A percentile compares a stretch with the other conserved stretches of the same genome.
phyloP scores from a whole-genome alignment of 2,797 vertebrate species.

The Sebastes paucispinis region DNA sequence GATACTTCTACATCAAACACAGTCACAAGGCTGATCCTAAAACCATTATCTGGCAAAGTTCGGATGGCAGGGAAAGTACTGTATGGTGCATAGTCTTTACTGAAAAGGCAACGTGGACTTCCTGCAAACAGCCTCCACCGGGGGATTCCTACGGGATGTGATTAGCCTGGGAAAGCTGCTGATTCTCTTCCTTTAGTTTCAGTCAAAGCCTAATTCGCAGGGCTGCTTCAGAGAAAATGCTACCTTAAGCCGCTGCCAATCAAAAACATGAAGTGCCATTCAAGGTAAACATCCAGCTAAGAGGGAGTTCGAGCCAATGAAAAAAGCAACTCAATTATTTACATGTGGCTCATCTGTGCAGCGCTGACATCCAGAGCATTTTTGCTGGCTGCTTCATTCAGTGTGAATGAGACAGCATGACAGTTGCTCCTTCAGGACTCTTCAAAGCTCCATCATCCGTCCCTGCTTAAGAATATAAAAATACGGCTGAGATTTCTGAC shows the following conservation, averaged over 20 bases:
- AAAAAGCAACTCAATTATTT: slow-evolving; percentile 33
- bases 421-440: slow-evolving; percentile 25
- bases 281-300: slow-evolving; percentile 41
- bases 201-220: slow-evolving; percentile 22
- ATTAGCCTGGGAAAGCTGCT: slow-evolving; percentile 36
- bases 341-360: slow-evolving; percentile 16
- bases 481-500: slow-evolving; percentile 23
- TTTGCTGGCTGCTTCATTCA: slow-evolving; percentile 16
- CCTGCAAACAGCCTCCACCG: slow-evolving; percentile 20
- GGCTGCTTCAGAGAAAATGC: slow-evolving; percentile 29
- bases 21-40: slow-evolving; percentile 67
- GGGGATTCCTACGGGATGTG: slow-evolving; percentile 23
- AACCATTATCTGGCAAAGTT: slow-evolving; percentile 74
- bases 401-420: background rate
- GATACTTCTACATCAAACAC: slow-evolving; percentile 80
- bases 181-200: slow-evolving; percentile 32
- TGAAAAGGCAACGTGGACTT: slow-evolving; percentile 28
- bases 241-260: slow-evolving; percentile 53
- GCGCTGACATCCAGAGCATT: slow-evolving; percentile 4
- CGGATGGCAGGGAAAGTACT: slow-evolving; percentile 29
- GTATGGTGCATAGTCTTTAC: slow-evolving; percentile 19
- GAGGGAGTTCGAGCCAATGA: slow-evolving; percentile 1
- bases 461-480: slow-evolving; percentile 15
- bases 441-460: slow-evolving; percentile 23
- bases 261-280: slow-evolving; percentile 18